These are phyloP conservation scores for Microvelia longipes DNA, from an alignment of 1,140 invertebrate genomes.

Conservation along the genomic window DNA sequence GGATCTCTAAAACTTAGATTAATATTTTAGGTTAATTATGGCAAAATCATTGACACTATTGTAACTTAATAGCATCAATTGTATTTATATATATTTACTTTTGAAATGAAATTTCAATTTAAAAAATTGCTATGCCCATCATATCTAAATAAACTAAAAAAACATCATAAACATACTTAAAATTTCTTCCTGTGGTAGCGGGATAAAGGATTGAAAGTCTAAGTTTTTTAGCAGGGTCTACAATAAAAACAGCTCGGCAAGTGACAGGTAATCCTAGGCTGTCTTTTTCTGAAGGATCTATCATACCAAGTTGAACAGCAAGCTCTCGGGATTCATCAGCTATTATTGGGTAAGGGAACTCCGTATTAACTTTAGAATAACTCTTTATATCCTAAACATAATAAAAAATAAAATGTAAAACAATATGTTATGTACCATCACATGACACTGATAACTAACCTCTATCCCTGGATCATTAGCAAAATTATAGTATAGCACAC, in stretches of 20 bases:
- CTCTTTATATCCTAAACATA: slow-evolving; percentile 51
- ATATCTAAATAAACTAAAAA: too few species aligned
- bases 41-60: too few species aligned
- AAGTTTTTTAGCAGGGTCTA: slow-evolving; percentile 71
- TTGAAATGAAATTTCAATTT: too few species aligned
- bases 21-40: too few species aligned
- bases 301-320: slow-evolving; percentile 67
- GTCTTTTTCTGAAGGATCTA: slow-evolving; percentile 64
- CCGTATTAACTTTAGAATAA: slow-evolving; percentile 45
- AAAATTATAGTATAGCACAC: too few species aligned
- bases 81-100: too few species aligned
- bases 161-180: slow-evolving; percentile 63
- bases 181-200: slow-evolving; percentile 77
- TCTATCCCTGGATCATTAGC: slow-evolving; percentile 1
- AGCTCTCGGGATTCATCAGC: slow-evolving; percentile 61
- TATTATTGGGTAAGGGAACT: slow-evolving; percentile 77
- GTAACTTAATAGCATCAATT: too few species aligned
- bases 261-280: slow-evolving; percentile 53
- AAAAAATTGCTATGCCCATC: too few species aligned
- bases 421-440: background rate
- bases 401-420: background rate
- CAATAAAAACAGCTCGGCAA: slow-evolving; percentile 69
- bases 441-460: background rate
- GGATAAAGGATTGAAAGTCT: slow-evolving; percentile 80
- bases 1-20: too few species aligned